Conservation (phyloP, 2,113 vertebrate genomes). For the Corythornis madagascariensis region DNA sequence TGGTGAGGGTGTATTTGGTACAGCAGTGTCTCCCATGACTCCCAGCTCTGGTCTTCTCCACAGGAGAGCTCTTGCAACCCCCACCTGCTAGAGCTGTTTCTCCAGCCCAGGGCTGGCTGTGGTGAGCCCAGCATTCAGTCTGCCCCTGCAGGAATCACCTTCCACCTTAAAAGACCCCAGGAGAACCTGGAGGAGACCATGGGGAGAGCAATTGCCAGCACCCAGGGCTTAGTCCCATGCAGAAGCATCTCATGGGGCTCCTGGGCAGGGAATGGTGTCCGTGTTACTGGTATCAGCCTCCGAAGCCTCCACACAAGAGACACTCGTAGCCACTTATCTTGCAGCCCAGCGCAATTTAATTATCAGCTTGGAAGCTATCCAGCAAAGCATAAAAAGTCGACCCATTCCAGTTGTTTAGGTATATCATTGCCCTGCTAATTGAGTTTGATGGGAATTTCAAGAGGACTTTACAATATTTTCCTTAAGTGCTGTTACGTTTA, state of each 20-base stretch:
- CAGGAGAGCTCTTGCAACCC: not conserved
- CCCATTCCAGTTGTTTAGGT: constrained; percentile 44
- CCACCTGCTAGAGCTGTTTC: not conserved
- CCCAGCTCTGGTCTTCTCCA: rapidly evolving
- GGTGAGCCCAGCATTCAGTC: not conserved
- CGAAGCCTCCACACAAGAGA: not conserved
- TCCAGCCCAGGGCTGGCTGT: not conserved
- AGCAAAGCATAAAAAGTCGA: constrained; percentile 23
- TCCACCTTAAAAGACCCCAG: not conserved
- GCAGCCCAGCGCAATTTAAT: constrained; percentile 39
- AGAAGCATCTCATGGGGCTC: not conserved
- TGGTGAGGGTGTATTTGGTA: too few relatives aligned
- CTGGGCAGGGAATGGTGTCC: not conserved
- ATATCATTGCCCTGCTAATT: constrained; percentile 48
- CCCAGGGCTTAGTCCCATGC: not conserved
- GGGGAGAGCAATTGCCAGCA: not conserved
- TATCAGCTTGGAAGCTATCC: constrained; percentile 48
- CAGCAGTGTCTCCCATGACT: not conserved
- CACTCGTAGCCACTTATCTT: not conserved
- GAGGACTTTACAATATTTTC: constrained; percentile 23
- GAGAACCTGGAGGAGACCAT: not conserved
- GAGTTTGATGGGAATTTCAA: constrained; percentile 58
- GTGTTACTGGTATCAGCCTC: not conserved
- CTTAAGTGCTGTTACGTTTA: not conserved
- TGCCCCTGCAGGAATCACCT: not conserved